Conservation (phyloP, 92 coral and sea anemone genomes). For the Galaxea fascicularis region DNA sequence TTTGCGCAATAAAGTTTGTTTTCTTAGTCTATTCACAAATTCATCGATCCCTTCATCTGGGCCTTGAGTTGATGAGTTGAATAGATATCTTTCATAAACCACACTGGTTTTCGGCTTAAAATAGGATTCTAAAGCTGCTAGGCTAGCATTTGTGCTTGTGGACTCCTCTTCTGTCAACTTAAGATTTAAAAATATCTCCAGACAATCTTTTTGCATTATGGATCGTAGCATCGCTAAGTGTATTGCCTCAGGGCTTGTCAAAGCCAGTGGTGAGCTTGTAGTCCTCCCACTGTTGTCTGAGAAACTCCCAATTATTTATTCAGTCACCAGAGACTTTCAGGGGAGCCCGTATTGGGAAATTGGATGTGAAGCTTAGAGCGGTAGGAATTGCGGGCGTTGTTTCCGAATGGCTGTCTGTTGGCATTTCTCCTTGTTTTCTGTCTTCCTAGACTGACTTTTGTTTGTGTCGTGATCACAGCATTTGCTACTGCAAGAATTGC, state of each 20-base stretch:
- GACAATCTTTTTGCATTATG: conserved; percentile 63
- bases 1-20: conserved; percentile 36
- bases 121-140: conserved; percentile 46
- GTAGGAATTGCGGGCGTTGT: background rate
- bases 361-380: background rate
- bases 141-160: conserved; percentile 1
- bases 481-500: conserved; percentile 1
- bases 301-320: conserved; percentile 61
- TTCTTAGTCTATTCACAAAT: conserved; percentile 20
- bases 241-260: conserved; percentile 31
- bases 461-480: background rate
- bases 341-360: conserved; percentile 1
- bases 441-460: background rate
- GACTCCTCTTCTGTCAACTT: conserved; percentile 42
- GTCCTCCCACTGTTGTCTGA: conserved; percentile 58
- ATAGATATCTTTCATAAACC: conserved; percentile 61
- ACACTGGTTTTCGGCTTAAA: conserved; percentile 59
- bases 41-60: conserved; percentile 25
- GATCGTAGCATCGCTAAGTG: conserved; percentile 58
- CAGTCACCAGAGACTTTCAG: conserved; percentile 35
- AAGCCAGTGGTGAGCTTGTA: conserved; percentile 64
- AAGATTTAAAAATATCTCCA: conserved; percentile 33
- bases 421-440: conserved; percentile 14
- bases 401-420: conserved; percentile 11
- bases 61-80: conserved; percentile 31